A percentile compares a stretch with the other conserved stretches of the same genome.
Conservation (phyloP, 2,797 vertebrate species). For the Strix occidentalis region DNA sequence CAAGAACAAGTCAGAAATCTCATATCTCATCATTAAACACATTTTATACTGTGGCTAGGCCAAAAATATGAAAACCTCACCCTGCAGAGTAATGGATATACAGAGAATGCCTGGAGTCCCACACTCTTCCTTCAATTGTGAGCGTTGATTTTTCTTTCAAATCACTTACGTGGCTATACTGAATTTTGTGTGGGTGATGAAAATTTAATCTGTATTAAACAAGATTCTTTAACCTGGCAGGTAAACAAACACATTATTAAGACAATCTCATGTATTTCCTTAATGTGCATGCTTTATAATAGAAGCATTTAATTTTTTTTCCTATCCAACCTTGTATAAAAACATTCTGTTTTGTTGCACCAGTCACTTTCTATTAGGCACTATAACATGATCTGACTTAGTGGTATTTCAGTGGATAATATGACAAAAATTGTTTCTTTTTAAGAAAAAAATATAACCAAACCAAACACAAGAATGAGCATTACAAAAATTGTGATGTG, state of each 20-base stretch:
- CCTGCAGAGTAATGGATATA: neutral
- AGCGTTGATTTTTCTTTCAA: neutral
- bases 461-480: neutral
- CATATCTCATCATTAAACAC: neutral
- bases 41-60: neutral
- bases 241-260: neutral
- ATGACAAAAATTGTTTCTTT: neutral
- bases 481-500: neutral
- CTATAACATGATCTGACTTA: neutral
- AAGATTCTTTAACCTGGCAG: neutral
- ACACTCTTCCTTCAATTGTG: constrained; percentile 29
- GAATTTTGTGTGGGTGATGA: neutral
- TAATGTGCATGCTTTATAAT: neutral
- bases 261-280: neutral
- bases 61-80: neutral
- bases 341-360: neutral
- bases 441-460: neutral
- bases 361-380: neutral
- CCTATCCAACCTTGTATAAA: neutral
- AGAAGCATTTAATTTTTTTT: neutral
- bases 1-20: neutral
- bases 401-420: constrained; percentile 8
- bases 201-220: neutral
- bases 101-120: neutral
- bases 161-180: neutral